Evolutionary conservation across 2,888 invertebrate genomes (phyloP).

Genomic region (Chironomus tentans): DNA sequence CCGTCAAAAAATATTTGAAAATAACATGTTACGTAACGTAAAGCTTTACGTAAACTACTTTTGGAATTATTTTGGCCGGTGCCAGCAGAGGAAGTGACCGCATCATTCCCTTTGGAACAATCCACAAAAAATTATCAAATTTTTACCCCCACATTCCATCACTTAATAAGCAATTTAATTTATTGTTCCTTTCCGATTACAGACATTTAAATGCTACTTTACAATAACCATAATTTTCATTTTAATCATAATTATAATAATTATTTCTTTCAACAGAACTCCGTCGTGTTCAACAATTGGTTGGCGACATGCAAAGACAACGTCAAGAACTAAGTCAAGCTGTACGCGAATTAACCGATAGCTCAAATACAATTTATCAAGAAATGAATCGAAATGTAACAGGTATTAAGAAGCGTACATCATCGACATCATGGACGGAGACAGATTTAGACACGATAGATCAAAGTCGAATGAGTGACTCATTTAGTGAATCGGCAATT

Average conservation of each 20-base stretch:
- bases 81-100: too few relatives aligned
- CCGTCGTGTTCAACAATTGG: constrained; percentile 70
- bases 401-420: constrained; percentile 49
- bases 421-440: constrained; percentile 69
- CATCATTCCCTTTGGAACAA: too few relatives aligned
- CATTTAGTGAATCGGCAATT: constrained; percentile 35
- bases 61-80: too few relatives aligned
- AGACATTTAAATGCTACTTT: too few relatives aligned
- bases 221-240: too few relatives aligned
- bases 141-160: too few relatives aligned
- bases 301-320: constrained; percentile 77
- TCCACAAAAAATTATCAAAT: too few relatives aligned
- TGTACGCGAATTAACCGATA: constrained; percentile 74
- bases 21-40: too few relatives aligned
- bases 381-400: constrained; percentile 41
- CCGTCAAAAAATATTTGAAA: too few relatives aligned
- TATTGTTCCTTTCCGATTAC: neutral
- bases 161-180: too few relatives aligned
- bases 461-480: constrained; percentile 30
- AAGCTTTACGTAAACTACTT: too few relatives aligned
- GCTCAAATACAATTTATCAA: constrained; percentile 59
- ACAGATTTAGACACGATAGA: constrained; percentile 78
- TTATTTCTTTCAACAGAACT: constrained; percentile 48
- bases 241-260: neutral
- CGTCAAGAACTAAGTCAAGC: constrained; percentile 78